Evolutionary conservation across 2,113 vertebrate genomes (phyloP).

Genomic region (Poeciliopsis occidentalis): DNA sequence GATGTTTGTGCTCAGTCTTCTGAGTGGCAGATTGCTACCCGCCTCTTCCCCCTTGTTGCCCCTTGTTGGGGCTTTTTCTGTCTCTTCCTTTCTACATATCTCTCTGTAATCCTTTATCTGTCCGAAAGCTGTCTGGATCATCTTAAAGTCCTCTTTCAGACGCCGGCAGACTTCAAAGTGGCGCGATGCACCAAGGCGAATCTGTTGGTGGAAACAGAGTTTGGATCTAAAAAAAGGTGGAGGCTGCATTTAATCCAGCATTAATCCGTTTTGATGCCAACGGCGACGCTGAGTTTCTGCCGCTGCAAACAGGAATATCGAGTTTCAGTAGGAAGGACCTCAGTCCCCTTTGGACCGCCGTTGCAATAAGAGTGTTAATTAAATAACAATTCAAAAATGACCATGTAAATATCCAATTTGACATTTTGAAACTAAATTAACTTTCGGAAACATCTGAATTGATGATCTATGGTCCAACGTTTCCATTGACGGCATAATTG

Average conservation of each 20-base stretch:
- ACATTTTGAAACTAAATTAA: no score
- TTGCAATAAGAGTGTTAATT: no score
- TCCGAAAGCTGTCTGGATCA: not conserved
- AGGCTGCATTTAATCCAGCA: not conserved
- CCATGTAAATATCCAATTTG: no score
- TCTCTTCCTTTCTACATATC: constrained; percentile 6
- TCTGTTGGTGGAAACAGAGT: constrained; percentile 11
- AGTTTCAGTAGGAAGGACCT: no score
- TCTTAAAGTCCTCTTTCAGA: constrained; percentile 42
- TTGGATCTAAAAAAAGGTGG: not conserved
- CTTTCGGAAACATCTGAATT: no score
- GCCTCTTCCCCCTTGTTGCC: not conserved
- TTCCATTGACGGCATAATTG: no score
- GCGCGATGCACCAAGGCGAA: constrained; percentile 5
- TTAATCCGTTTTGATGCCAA: not conserved
- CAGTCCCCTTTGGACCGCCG: no score
- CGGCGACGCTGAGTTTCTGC: not conserved
- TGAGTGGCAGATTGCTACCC: not conserved
- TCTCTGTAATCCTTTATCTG: constrained; percentile 26
- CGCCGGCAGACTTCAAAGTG: constrained; percentile 53
- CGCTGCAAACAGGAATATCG: not conserved
- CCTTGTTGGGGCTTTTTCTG: not conserved
- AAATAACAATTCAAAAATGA: no score
- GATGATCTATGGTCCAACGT: no score
- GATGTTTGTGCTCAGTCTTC: not conserved